A percentile compares a stretch with the other conserved stretches of the same genome.
Evolutionary conservation across 1,140 invertebrate species (phyloP).

Genomic region (Procambarus clarkii): DNA sequence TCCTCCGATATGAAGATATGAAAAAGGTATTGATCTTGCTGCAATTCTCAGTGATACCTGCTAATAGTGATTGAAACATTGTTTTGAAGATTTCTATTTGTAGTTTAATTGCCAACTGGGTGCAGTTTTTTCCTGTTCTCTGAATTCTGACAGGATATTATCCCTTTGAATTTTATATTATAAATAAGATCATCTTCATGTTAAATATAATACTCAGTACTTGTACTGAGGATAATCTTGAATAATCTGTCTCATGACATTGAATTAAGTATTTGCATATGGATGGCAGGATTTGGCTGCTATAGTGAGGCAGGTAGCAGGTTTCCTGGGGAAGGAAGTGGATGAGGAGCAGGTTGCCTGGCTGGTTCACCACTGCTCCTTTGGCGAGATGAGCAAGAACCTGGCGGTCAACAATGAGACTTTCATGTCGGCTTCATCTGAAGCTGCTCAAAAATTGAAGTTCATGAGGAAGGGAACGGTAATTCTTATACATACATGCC

Average conservation of each 20-base stretch:
- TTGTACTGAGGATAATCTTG: too few relatives aligned
- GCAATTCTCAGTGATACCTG: too few relatives aligned
- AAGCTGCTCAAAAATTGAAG: conserved; percentile 73
- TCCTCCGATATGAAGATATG: conserved; percentile 49
- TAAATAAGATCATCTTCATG: not conserved
- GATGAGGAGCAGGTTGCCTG: conserved; percentile 72
- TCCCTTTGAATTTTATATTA: too few relatives aligned
- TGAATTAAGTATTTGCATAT: not conserved
- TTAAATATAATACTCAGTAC: not conserved
- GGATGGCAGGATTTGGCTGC: conserved; percentile 45
- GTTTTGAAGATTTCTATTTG: too few relatives aligned
- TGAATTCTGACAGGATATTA: too few relatives aligned
- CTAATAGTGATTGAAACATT: too few relatives aligned
- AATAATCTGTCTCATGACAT: too few relatives aligned
- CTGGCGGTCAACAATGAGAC: conserved; percentile 83
- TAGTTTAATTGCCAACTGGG: too few relatives aligned
- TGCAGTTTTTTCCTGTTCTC: too few relatives aligned
- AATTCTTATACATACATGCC: not conserved
- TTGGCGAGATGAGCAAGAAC: conserved; percentile 83
- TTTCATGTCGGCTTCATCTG: conserved; percentile 28
- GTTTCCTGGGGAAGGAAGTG: conserved; percentile 75
- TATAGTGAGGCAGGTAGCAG: conserved; percentile 73
- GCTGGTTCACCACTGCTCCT: conserved; percentile 76
- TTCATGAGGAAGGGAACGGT: conserved; percentile 74
- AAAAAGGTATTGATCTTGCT: conserved; percentile 2